phyloP scores from a whole-genome alignment of 2,113 vertebrate species.

The Glaucidium brasilianum region DNA sequence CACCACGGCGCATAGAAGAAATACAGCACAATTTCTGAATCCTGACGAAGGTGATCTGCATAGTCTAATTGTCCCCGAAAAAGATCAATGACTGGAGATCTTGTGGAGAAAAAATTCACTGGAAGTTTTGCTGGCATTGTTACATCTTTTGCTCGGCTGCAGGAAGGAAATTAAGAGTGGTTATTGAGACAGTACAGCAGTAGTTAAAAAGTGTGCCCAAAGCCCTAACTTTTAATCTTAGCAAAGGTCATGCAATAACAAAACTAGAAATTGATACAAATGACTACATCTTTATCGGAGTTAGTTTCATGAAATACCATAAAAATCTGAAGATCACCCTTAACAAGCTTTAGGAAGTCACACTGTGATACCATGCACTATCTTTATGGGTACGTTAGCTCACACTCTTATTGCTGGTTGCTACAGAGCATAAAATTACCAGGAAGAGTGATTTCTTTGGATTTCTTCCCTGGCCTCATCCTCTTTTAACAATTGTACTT shows the following conservation, averaged over 20 bases:
- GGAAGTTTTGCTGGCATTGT: constrained; percentile 87
- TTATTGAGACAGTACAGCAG: background rate
- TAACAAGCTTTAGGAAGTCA: background rate
- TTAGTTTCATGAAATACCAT: background rate
- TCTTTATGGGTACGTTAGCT: background rate
- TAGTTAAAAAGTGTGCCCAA: background rate
- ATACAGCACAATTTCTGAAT: constrained; percentile 85
- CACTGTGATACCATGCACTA: background rate
- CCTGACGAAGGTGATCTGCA: constrained; percentile 81
- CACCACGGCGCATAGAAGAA: constrained; percentile 98
- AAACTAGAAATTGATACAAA: background rate
- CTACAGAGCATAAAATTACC: constrained; percentile 10
- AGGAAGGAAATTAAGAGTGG: background rate
- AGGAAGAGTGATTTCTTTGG: constrained; percentile 38
- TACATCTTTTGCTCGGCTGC: constrained; percentile 89
- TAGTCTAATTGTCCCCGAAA: constrained; percentile 92
- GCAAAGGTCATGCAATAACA: background rate
- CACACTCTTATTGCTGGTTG: constrained; percentile 2
- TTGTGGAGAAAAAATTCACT: constrained; percentile 85
- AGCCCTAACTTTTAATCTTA: background rate
- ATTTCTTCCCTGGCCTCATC: constrained; percentile 54
- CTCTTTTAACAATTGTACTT: constrained; percentile 43
- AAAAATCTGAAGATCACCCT: background rate
- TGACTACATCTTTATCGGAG: background rate
- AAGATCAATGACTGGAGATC: constrained; percentile 87